Base-by-base conservation (phyloP, 2,797 vertebrate genomes). In the Pseudotriccus pelzelni region DNA sequence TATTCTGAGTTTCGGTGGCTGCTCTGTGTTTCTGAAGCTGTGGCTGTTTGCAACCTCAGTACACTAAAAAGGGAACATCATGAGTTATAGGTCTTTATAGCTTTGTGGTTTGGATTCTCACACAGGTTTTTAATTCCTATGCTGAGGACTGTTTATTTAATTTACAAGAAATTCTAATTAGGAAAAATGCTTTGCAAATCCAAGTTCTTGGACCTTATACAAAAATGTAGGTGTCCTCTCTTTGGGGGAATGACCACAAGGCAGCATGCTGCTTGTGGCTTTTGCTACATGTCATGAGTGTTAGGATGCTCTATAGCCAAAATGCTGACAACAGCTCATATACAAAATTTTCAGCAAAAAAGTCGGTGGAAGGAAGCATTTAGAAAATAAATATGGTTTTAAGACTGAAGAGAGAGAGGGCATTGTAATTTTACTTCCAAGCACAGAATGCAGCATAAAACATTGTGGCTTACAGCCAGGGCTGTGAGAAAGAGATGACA, bases 141-240 rank as follows among this genome's bases (percentile, higher is more conserved):
- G 74, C 21, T 67, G 77, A 87, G 30, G 92, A 90, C 63, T 70
- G 86, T 93, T 97, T 95, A 90, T 96, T 84, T 87, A 87, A 90
- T 94, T 97, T 97, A 94, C 96, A 96, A 95, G 93, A 96, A 96
- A 96, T 87, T 67, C 81, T 94, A 96, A 96, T 97, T 96, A 90
- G 84, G 76, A 90, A 93, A 94, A 95, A 86, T 60, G 50, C 70
- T 91, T 91, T 86, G 39, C 19, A 88, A 94, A 93, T 95, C 66
- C 90, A 87, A 92, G 41, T 84, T 37, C 67, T 94, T 95, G 92
- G 90, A 87, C 25, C 17, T 15, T 27, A 34, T 52, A 90, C 94
- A 95, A 90, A 94, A 86, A 94, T 41, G 83, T 95, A 97, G 96
- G 95, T 97, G 95, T 96, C 94, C 77, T 90, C 43, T 90, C 77